phyloP scores from a whole-genome alignment of 2,113 vertebrate genomes.

The Fukomys damarensis region DNA sequence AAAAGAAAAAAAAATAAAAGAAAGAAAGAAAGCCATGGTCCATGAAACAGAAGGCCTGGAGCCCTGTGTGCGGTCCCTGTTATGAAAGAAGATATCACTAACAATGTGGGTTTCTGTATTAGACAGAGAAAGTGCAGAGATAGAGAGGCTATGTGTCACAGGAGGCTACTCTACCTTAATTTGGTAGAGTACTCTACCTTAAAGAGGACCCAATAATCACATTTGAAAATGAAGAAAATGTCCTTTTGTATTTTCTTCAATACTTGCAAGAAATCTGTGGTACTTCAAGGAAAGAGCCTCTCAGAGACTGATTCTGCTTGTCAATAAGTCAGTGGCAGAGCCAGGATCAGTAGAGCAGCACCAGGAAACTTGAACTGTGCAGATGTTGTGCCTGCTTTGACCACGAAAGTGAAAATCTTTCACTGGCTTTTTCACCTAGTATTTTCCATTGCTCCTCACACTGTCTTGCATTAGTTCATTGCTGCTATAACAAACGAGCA shows the following conservation, averaged over 20 bases:
- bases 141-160: background rate
- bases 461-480: background rate
- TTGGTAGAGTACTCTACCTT: background rate
- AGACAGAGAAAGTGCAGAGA: background rate
- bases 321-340: rapidly evolving
- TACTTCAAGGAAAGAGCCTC: background rate
- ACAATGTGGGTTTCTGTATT: background rate
- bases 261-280: background rate
- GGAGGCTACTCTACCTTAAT: background rate
- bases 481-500: background rate
- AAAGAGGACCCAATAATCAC: background rate
- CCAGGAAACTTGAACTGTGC: background rate
- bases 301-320: background rate
- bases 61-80: background rate
- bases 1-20: background rate
- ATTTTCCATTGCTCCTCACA: background rate
- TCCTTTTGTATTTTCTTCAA: background rate
- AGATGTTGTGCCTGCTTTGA: background rate
- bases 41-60: background rate
- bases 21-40: background rate
- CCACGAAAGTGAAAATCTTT: background rate
- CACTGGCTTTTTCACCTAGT: background rate
- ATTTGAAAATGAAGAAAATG: background rate
- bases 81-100: background rate
- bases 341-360: background rate